Base-by-base conservation (phyloP, 2,888 invertebrate species). In the Platycheirus albimanus region DNA sequence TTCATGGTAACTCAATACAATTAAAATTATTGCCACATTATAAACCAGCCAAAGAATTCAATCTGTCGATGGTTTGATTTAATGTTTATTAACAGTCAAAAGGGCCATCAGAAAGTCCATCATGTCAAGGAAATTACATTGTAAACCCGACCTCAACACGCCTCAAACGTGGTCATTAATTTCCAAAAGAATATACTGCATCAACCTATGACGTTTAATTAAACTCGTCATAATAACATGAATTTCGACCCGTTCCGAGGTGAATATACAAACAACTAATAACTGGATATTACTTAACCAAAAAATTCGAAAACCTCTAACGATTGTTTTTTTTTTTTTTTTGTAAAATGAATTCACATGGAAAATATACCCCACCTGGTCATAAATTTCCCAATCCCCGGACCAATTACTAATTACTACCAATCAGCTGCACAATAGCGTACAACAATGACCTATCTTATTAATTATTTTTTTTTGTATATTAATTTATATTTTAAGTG, bases 231-330 rank as follows among this genome's bases (percentile, higher is more conserved):
- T 56, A 56, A 56, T 20, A 45, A 67, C 67, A 67, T 43, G 67
- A 19, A 43, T 67, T 54, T 47, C 52, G 30, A 52, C 8, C 43
- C 30, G 52, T 67, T 67, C 30, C 52, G 56, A 69, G 45, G 69
- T 69, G 30, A 66, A 4, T 20, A 4, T 20, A 24, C 13, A 41
- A 58, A 13, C 15, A n/a, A 4, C 8, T 49, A 28, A 33, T 5
- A 47, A 36, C 11, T 64, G 19, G 45, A 33, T 33, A 36, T 63
- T 64, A 49, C 13, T 20, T 38, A 66, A 66, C 11, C 38, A 3
- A n/a, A n/a, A n/a, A n/a, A n/a, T n/a, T n/a, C n/a, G 10, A 33
- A 51, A 61, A 51, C 7, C 15, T 15, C 15, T 15, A 24, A 3
- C 17, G n/a, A 20, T 33, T 33, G 30, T 33, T 33, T 33, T 33